Conservation (phyloP, 2,113 vertebrate species). For the Gallinago paraguaiae region DNA sequence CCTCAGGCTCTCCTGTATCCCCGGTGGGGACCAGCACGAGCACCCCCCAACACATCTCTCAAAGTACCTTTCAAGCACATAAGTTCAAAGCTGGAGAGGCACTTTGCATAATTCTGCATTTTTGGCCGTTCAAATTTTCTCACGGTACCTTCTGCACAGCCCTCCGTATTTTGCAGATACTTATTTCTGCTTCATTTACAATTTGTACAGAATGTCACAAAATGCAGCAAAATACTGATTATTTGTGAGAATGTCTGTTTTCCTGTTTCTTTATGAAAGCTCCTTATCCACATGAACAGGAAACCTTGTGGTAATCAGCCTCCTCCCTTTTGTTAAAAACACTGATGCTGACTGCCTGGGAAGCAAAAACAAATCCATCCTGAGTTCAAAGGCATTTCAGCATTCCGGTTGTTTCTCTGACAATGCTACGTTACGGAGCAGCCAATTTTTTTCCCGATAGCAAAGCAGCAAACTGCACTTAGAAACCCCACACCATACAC, state of each 20-base stretch:
- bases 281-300: constrained; percentile 34
- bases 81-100: background rate
- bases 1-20: background rate
- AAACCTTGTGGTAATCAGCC: constrained; percentile 23
- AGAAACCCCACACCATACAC: accelerated
- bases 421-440: background rate
- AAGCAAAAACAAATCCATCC: constrained; percentile 57
- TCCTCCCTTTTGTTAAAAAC: constrained; percentile 24
- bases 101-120: background rate
- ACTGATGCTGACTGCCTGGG: constrained; percentile 29
- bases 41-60: background rate
- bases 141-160: background rate
- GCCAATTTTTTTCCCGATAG: background rate
- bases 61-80: background rate
- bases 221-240: background rate
- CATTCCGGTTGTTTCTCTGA: constrained; percentile 25
- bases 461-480: background rate
- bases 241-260: background rate
- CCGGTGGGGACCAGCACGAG: background rate
- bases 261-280: constrained; percentile 44
- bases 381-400: constrained; percentile 37
- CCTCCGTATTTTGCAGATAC: background rate
- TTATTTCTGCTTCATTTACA: constrained; percentile 1
- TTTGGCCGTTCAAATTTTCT: background rate
- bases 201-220: background rate